Conservation (phyloP, 2,888 invertebrate genomes). For the Lasioglossum marginatum region DNA sequence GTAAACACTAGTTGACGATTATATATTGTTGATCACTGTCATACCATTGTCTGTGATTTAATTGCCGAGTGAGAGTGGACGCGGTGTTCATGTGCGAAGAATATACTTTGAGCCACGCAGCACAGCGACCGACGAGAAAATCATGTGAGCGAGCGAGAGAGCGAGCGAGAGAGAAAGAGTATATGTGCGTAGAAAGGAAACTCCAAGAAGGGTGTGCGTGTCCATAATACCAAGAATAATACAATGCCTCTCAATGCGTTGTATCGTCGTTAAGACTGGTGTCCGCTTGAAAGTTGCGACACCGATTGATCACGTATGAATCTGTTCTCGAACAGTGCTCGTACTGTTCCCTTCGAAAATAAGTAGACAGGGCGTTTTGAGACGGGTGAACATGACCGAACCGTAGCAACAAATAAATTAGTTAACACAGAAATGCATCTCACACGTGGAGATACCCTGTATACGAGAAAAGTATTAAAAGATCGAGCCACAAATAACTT, state of each 20-base stretch:
- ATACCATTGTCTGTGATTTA: constrained; percentile 80
- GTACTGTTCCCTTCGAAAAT: not conserved
- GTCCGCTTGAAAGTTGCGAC: not conserved
- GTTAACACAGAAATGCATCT: not conserved
- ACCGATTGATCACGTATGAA: not conserved
- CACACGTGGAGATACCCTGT: constrained; percentile 8
- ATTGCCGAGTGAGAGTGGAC: constrained; percentile 73
- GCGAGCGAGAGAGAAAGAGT: not conserved
- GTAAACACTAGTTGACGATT: constrained; percentile 66
- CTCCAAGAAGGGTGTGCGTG: constrained; percentile 39
- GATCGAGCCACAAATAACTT: constrained; percentile 14
- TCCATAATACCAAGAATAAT: constrained; percentile 33
- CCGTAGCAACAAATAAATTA: not conserved
- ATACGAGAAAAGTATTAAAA: constrained; percentile 11
- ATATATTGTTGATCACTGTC: constrained; percentile 72
- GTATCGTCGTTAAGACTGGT: constrained; percentile 4
- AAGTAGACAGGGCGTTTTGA: constrained; percentile 2
- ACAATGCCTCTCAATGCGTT: constrained; percentile 11
- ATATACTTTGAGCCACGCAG: constrained; percentile 53
- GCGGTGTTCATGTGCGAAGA: constrained; percentile 58
- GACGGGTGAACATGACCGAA: not conserved
- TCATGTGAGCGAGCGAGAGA: constrained; percentile 23
- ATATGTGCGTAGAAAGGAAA: constrained; percentile 38
- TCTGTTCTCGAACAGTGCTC: not conserved
- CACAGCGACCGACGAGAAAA: constrained; percentile 53